Percentiles rank a stretch among this genome's conserved stretches.
Evolutionary conservation across 1,140 invertebrate genomes (phyloP).

Genomic region (Drosophila serrata): DNA sequence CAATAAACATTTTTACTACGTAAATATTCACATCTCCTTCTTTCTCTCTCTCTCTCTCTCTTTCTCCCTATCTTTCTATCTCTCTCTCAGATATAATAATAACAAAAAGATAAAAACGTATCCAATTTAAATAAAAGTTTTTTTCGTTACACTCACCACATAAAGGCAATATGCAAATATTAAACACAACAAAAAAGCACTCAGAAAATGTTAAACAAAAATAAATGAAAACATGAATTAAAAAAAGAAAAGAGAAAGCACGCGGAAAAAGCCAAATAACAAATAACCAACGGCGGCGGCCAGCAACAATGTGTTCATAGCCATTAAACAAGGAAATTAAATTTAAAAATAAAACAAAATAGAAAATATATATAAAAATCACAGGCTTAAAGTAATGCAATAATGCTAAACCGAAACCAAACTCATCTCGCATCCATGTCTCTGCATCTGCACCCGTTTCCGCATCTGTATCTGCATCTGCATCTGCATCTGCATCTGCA

Average conservation of each 20-base stretch:
- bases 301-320: conserved; percentile 75
- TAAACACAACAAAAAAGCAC: conserved; percentile 51
- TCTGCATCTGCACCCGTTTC: conserved; percentile 49
- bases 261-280: conserved; percentile 24
- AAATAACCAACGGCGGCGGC: conserved; percentile 33
- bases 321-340: conserved; percentile 59
- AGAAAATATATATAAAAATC: conserved; percentile 9
- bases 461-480: conserved; percentile 47
- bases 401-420: conserved; percentile 61
- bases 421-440: conserved; percentile 50
- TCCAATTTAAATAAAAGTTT: conserved; percentile 61
- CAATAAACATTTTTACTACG: conserved; percentile 34
- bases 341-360: conserved; percentile 15
- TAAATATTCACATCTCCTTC: conserved; percentile 62
- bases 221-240: conserved; percentile 35
- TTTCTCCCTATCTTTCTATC: conserved; percentile 27
- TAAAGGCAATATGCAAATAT: conserved; percentile 71
- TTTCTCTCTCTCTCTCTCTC: conserved; percentile 43
- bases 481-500: conserved; percentile 35
- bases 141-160: conserved; percentile 52
- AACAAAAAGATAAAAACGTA: conserved; percentile 38
- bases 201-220: conserved; percentile 53
- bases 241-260: conserved; percentile 19
- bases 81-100: conserved; percentile 41
- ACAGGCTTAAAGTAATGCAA: conserved; percentile 33